A percentile compares a stretch with the other conserved stretches of the same genome.
These are phyloP conservation scores for Temnothorax unifasciatus DNA, from an alignment of 2,888 invertebrate species.

Conservation along the genomic window DNA sequence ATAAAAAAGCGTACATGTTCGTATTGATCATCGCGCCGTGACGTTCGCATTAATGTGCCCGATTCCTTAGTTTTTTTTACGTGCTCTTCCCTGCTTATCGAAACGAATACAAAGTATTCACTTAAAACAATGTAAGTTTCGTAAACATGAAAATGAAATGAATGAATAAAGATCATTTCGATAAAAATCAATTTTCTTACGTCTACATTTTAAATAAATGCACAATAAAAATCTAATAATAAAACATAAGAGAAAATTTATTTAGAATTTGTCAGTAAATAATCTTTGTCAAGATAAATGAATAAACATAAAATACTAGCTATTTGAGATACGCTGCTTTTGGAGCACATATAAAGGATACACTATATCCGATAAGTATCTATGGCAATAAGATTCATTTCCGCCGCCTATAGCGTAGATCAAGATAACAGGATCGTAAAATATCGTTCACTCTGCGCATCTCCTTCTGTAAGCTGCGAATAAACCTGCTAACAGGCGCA, in stretches of 20 bases:
- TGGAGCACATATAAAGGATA: not conserved
- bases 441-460: constrained; percentile 25
- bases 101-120: constrained; percentile 28
- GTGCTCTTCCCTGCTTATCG: constrained; percentile 10
- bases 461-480: not conserved
- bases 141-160: not conserved
- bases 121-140: constrained; percentile 12
- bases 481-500: not conserved
- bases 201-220: not conserved
- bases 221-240: not conserved
- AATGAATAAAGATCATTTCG: not conserved
- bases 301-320: not conserved
- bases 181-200: not conserved
- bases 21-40: constrained; percentile 68
- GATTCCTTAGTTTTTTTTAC: constrained; percentile 21
- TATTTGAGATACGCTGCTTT: not conserved
- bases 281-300: not conserved
- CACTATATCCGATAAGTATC: not conserved
- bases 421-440: constrained; percentile 25
- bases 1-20: constrained; percentile 45
- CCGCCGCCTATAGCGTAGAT: not conserved
- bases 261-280: not conserved
- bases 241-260: not conserved
- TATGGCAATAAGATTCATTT: constrained; percentile 13
- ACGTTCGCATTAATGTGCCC: constrained; percentile 53